A percentile compares a stretch with the other conserved stretches of the same genome.
These are phyloP conservation scores for Heliconius congener DNA, from an alignment of 1,140 invertebrate species.

Conservation along the genomic window DNA sequence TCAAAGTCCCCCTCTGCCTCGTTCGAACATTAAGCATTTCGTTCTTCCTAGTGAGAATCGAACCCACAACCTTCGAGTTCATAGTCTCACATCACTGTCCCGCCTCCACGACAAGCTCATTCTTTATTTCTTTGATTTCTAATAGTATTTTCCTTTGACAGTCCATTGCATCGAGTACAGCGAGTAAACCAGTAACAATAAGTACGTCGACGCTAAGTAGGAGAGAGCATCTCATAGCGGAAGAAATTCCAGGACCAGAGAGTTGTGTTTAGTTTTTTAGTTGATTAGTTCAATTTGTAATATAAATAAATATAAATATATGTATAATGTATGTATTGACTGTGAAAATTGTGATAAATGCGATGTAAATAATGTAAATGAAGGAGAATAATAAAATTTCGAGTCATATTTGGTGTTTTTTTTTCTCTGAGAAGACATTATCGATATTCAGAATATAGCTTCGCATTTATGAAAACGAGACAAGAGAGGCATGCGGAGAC, in stretches of 20 bases:
- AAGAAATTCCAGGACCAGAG: conserved; percentile 75
- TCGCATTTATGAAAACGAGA: no score
- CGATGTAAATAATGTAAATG: conserved; percentile 68
- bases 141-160: conserved; percentile 44
- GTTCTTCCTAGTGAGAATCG: no score
- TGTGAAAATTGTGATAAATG: conserved; percentile 76
- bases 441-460: no score
- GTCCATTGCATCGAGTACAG: conserved; percentile 56
- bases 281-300: conserved; percentile 34
- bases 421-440: neutral
- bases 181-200: conserved; percentile 56
- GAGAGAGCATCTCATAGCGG: conserved; percentile 74
- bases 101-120: no score
- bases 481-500: no score
- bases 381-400: conserved; percentile 36
- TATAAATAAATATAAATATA: conserved; percentile 49
- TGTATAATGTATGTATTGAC: conserved; percentile 67
- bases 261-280: conserved; percentile 69
- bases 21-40: no score
- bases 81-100: no score
- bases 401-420: neutral
- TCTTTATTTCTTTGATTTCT: no score
- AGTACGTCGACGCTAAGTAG: conserved; percentile 64
- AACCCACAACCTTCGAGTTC: no score
- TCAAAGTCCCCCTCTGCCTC: no score